Evolutionary conservation across 2,888 invertebrate species (phyloP).

Genomic region (Tyria jacobaeae): DNA sequence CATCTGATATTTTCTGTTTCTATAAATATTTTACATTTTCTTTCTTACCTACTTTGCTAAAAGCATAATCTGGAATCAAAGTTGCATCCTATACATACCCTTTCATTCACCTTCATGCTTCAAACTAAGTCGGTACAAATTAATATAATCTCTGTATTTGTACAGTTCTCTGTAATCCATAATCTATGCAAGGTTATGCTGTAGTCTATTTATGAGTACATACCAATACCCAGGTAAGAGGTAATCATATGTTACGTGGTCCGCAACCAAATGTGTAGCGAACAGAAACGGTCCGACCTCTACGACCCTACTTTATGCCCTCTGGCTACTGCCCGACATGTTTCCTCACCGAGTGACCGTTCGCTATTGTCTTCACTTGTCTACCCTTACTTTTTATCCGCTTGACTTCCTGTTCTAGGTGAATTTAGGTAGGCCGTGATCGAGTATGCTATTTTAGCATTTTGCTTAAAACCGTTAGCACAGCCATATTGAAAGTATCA

Average conservation of each 20-base stretch:
- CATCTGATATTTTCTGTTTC: background rate
- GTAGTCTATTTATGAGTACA: conserved; percentile 2
- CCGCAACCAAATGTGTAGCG: conserved; percentile 43
- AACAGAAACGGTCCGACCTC: conserved; percentile 33
- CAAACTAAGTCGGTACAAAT: background rate
- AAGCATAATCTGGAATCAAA: too few species aligned
- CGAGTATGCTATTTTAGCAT: conserved; percentile 35
- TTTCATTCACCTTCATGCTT: too few species aligned
- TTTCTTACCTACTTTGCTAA: too few species aligned
- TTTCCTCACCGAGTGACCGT: conserved; percentile 42
- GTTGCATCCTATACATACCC: too few species aligned
- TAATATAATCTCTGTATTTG: background rate
- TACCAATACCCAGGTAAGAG: conserved; percentile 36
- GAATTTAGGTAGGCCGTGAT: conserved; percentile 29
- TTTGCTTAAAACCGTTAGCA: conserved; percentile 9
- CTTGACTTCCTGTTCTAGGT: conserved; percentile 29
- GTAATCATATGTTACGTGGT: conserved; percentile 47
- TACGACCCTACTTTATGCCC: conserved; percentile 28
- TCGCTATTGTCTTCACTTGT: conserved; percentile 44
- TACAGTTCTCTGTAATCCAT: background rate
- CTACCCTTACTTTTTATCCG: conserved; percentile 44
- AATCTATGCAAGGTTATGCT: background rate
- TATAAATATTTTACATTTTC: too few species aligned
- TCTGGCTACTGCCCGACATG: conserved; percentile 28
- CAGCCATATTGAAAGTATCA: background rate